These are phyloP conservation scores for Lynx canadensis DNA, from an alignment of 2,113 vertebrate genomes.

Conservation along the genomic window DNA sequence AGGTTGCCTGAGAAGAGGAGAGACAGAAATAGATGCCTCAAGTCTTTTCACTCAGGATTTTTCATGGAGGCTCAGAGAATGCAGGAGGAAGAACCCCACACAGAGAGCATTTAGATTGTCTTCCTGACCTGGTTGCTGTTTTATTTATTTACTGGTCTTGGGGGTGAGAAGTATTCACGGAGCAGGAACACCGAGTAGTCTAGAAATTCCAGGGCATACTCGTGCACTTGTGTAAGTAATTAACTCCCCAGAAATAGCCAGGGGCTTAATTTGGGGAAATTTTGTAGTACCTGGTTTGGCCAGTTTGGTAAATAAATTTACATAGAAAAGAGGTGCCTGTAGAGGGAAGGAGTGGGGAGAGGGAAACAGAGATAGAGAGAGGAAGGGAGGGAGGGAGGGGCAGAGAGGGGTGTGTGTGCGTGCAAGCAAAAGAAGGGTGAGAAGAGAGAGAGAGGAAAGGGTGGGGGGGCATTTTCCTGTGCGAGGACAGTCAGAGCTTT, in stretches of 20 bases:
- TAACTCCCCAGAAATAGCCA: background rate
- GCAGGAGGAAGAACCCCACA: background rate
- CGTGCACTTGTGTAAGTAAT: background rate
- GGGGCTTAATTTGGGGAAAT: background rate
- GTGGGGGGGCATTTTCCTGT: background rate
- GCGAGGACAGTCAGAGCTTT: background rate
- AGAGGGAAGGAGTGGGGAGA: background rate
- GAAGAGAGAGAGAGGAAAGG: background rate
- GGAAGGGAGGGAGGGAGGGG: background rate
- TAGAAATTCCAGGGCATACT: background rate
- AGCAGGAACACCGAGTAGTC: background rate
- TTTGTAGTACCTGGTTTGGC: background rate
- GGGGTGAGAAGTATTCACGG: background rate
- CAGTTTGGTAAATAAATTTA: background rate
- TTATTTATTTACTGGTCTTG: background rate
- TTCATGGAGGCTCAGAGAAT: background rate
- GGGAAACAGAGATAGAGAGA: background rate
- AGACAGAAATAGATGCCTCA: background rate
- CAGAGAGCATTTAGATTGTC: background rate
- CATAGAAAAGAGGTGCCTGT: background rate
- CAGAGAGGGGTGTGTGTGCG: background rate
- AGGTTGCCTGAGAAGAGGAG: background rate
- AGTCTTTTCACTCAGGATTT: background rate
- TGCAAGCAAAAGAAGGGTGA: background rate
- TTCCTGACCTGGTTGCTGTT: background rate